Percentiles rank a stretch among this genome's conserved stretches.
Conservation (phyloP, 1,140 invertebrate genomes). For the Leptinotarsa undecemlineata region DNA sequence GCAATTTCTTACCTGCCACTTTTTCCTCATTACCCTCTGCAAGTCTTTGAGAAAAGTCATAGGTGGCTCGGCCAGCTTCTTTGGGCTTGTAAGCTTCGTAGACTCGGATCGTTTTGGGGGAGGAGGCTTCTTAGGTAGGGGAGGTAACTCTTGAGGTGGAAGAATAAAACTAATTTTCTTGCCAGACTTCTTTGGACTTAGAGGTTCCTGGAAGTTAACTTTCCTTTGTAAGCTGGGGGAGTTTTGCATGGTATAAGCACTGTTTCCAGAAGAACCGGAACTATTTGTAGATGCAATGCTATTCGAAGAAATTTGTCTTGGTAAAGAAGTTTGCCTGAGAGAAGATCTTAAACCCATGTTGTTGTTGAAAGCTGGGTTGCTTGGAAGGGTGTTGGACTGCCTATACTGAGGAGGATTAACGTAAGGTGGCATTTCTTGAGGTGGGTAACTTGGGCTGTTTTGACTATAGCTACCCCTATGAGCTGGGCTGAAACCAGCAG, state of each 20-base stretch:
- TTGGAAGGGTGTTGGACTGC: conserved; percentile 43
- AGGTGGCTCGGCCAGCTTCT: conserved; percentile 77
- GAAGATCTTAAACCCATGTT: conserved; percentile 47
- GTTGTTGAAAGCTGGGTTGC: conserved; percentile 42
- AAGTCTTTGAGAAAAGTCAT: conserved; percentile 84
- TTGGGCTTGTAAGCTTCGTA: conserved; percentile 72
- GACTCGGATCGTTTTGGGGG: conserved; percentile 74
- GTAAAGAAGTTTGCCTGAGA: conserved; percentile 48
- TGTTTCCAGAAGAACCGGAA: conserved; percentile 42
- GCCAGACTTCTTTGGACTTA: conserved; percentile 58
- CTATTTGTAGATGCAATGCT: conserved; percentile 48
- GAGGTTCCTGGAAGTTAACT: conserved; percentile 59
- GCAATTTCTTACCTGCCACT: conserved; percentile 69
- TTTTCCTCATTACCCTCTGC: conserved; percentile 89
- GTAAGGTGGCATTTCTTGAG: conserved; percentile 38
- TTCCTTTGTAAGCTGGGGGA: conserved; percentile 58
- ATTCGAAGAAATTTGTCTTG: conserved; percentile 49
- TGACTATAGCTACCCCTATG: conserved; percentile 32
- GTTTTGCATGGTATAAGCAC: conserved; percentile 45
- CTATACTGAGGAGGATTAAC: conserved; percentile 47
- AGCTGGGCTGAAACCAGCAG: conserved; percentile 44
- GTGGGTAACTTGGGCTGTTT: conserved; percentile 31
- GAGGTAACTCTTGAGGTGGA: conserved; percentile 58
- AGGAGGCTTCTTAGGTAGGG: conserved; percentile 61
- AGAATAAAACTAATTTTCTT: conserved; percentile 64